Percentiles rank a stretch among this genome's conserved stretches.
phyloP scores from a whole-genome alignment of 1,140 invertebrate genomes.

The Teleopsis dalmanni region DNA sequence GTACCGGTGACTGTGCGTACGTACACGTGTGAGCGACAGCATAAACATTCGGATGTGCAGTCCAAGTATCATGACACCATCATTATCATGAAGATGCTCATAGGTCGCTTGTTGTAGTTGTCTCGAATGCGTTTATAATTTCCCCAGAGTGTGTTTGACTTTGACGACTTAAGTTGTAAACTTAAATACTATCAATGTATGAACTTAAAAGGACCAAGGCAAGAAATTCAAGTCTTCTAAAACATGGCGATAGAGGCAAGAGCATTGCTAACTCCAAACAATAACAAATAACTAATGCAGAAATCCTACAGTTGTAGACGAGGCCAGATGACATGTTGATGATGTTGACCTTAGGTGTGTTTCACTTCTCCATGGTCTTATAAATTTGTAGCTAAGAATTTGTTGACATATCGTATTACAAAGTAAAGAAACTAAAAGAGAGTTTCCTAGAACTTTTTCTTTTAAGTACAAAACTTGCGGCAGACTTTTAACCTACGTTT shows the following conservation, averaged over 20 bases:
- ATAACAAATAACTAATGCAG: neutral
- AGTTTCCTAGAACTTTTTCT: no score
- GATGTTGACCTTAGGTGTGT: constrained; percentile 43
- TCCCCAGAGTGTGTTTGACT: constrained; percentile 45
- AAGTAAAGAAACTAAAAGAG: neutral
- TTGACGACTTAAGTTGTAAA: constrained; percentile 46
- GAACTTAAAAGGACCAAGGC: no score
- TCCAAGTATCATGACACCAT: neutral
- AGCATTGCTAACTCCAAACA: neutral
- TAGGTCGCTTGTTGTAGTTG: constrained; percentile 1
- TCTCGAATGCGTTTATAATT: constrained; percentile 43
- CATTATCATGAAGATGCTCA: neutral
- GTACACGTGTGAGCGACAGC: neutral
- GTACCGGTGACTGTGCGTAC: neutral
- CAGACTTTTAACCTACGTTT: no score
- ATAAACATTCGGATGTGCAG: constrained; percentile 4
- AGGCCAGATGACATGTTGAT: constrained; percentile 25
- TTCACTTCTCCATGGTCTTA: no score
- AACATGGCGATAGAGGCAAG: neutral
- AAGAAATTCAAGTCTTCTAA: neutral
- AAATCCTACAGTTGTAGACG: neutral
- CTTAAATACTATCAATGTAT: constrained; percentile 39
- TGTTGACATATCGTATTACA: constrained; percentile 40
- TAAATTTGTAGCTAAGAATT: no score
- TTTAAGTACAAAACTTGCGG: no score